These are phyloP conservation scores for Sparus aurata DNA, from an alignment of 2,797 vertebrate genomes.

Conservation along the genomic window DNA sequence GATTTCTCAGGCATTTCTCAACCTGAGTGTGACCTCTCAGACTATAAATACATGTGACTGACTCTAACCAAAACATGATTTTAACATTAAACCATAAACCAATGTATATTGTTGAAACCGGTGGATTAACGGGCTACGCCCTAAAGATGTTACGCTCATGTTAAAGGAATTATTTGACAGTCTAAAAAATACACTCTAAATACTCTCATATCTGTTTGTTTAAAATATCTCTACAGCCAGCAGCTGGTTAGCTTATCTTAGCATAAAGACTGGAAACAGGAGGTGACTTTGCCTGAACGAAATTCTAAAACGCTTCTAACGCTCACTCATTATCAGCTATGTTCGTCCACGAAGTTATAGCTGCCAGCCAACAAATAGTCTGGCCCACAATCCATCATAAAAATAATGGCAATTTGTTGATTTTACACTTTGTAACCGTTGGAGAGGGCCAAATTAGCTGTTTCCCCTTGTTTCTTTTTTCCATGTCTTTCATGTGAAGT, in stretches of 20 bases:
- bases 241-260: background rate
- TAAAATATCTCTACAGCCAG: background rate
- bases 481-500: background rate
- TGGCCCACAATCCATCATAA: too few relatives aligned
- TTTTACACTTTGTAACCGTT: background rate
- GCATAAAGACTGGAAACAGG: background rate
- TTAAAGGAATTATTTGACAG: background rate
- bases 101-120: background rate
- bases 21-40: background rate
- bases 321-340: background rate
- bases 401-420: background rate
- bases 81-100: background rate
- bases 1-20: background rate
- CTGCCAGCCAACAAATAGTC: background rate
- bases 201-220: too few relatives aligned
- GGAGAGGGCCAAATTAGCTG: background rate
- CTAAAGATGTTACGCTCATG: background rate
- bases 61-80: background rate
- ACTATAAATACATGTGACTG: background rate
- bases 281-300: too few relatives aligned
- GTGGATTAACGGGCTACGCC: too few relatives aligned
- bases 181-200: background rate
- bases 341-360: background rate
- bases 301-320: too few relatives aligned
- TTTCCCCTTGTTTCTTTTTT: background rate